Evolutionary conservation across 1,140 invertebrate genomes (phyloP).

Genomic region (Luehdorfia chinensis): DNA sequence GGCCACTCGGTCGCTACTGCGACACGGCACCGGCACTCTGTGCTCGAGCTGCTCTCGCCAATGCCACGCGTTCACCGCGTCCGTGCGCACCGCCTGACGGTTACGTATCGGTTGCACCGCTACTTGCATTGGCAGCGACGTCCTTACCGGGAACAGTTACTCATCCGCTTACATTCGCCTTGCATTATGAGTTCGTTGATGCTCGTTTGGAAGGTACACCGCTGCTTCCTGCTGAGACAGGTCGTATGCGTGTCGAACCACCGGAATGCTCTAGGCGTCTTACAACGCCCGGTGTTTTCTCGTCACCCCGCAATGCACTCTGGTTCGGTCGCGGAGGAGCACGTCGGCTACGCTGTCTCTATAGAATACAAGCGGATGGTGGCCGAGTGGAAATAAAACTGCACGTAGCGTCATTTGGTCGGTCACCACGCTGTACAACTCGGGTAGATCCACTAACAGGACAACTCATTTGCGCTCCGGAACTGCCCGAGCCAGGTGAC

Average conservation of each 20-base stretch:
- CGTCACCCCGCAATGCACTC: conserved; percentile 84
- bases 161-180: conserved; percentile 80
- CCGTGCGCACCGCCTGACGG: conserved; percentile 87
- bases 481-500: conserved; percentile 32
- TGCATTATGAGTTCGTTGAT: conserved; percentile 91
- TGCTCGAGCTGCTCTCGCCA: conserved; percentile 87
- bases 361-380: conserved; percentile 83
- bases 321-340: conserved; percentile 87
- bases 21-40: conserved; percentile 86
- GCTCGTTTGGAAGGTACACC: conserved; percentile 80
- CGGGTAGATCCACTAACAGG: conserved; percentile 85
- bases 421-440: conserved; percentile 79
- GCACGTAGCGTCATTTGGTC: conserved; percentile 52
- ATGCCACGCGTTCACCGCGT: conserved; percentile 84
- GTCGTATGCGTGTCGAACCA: conserved; percentile 39
- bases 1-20: conserved; percentile 81
- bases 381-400: conserved; percentile 80
- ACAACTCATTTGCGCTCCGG: conserved; percentile 58
- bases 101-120: conserved; percentile 82
- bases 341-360: conserved; percentile 84
- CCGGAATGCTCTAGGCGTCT: conserved; percentile 49
- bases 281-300: conserved; percentile 80
- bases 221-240: conserved; percentile 35
- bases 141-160: conserved; percentile 81
- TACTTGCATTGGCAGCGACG: conserved; percentile 65